Conservation (phyloP, 2,888 invertebrate species). For the Troides helena region DNA sequence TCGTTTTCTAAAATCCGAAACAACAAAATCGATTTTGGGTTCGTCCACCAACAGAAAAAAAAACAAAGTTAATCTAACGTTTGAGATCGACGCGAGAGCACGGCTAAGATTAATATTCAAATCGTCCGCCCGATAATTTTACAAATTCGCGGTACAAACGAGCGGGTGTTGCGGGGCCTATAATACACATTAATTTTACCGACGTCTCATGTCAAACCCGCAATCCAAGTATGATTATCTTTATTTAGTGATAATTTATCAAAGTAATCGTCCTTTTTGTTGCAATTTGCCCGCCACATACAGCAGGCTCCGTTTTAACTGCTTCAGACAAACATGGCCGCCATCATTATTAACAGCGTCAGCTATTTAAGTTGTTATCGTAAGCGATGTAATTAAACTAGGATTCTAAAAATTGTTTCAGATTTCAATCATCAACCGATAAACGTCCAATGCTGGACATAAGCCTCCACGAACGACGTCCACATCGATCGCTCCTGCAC, state of each 20-base stretch:
- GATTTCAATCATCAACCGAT: too few relatives aligned
- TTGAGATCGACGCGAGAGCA: constrained; percentile 46
- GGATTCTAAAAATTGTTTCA: too few relatives aligned
- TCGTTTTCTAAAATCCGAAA: constrained; percentile 7
- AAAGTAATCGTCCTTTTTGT: constrained; percentile 42
- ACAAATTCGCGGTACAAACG: constrained; percentile 71
- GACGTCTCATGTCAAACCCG: constrained; percentile 73
- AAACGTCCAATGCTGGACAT: too few relatives aligned
- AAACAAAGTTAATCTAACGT: constrained; percentile 30
- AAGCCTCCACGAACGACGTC: too few relatives aligned
- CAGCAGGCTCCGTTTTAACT: constrained; percentile 4
- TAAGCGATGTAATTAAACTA: too few relatives aligned
- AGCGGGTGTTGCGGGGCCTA: constrained; percentile 65
- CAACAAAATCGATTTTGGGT: constrained; percentile 15
- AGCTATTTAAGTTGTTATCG: neutral
- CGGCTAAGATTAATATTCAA: constrained; percentile 69
- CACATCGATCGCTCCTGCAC: too few relatives aligned
- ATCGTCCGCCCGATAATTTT: constrained; percentile 70
- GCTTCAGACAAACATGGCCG: constrained; percentile 14
- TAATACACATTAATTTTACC: constrained; percentile 76
- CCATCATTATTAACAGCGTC: constrained; percentile 1
- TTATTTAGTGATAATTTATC: constrained; percentile 74
- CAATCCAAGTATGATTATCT: constrained; percentile 73
- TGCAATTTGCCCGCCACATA: constrained; percentile 21
- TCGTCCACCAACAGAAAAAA: constrained; percentile 11